Percentiles rank a stretch among this genome's conserved stretches.
Conservation (phyloP, 92 coral and sea anemone species). For the Epizoanthus rinbou region DNA sequence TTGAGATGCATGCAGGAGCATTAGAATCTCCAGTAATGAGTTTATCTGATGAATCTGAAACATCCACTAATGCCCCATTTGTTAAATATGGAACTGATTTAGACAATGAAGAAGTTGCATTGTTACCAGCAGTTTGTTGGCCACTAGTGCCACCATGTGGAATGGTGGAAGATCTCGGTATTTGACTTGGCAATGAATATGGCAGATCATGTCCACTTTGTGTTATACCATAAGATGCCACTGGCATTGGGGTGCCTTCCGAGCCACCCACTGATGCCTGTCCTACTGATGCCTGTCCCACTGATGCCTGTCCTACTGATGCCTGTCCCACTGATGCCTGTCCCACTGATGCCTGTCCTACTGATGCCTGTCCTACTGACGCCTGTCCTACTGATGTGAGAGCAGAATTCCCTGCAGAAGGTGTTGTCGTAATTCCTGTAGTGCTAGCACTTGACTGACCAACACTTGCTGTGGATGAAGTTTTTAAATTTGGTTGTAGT, state of each 20-base stretch:
- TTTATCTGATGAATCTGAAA: constrained; percentile 32
- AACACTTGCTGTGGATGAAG: constrained; percentile 12
- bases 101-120: constrained; percentile 46
- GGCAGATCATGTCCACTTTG: background rate
- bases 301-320: background rate
- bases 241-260: background rate
- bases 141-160: background rate
- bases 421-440: constrained; percentile 22
- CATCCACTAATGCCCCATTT: constrained; percentile 64
- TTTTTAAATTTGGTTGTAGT: constrained; percentile 61
- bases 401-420: constrained; percentile 1
- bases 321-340: background rate
- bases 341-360: background rate
- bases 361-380: too few species aligned
- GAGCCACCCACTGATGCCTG: background rate
- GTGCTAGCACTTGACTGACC: constrained; percentile 7
- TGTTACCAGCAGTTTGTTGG: constrained; percentile 8
- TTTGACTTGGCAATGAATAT: constrained; percentile 3
- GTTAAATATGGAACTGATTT: constrained; percentile 66
- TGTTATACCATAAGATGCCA: background rate
- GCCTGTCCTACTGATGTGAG: background rate
- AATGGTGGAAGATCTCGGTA: constrained; percentile 3
- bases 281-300: background rate
- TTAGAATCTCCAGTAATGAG: background rate
- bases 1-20: background rate